Percentiles rank a stretch among this genome's conserved stretches.
Conservation (phyloP, 2,113 vertebrate species). For the Zapornia atra region DNA sequence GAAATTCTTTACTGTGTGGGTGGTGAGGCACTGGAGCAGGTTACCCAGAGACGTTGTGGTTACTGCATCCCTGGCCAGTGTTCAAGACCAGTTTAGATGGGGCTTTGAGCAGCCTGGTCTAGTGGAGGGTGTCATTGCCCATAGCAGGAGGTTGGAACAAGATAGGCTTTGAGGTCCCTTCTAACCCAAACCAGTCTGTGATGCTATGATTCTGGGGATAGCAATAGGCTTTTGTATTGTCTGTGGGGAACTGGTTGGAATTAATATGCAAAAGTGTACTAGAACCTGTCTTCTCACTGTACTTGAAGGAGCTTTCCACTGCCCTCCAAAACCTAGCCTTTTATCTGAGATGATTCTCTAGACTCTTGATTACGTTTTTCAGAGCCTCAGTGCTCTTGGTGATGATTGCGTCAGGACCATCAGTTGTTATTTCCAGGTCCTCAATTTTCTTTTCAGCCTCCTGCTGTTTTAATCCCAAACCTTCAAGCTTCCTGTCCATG, state of each 20-base stretch:
- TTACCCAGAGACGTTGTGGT: too few relatives aligned
- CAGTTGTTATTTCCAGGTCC: conserved; percentile 44
- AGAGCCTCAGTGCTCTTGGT: conserved; percentile 1
- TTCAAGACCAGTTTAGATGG: too few relatives aligned
- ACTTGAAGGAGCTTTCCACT: not conserved
- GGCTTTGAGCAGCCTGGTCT: too few relatives aligned
- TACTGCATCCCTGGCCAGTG: too few relatives aligned
- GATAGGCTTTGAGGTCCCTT: too few relatives aligned
- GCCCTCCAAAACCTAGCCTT: not conserved
- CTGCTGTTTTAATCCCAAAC: conserved; percentile 51
- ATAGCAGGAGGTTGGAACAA: too few relatives aligned
- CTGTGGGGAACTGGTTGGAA: not conserved
- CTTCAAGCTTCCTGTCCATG: conserved; percentile 54
- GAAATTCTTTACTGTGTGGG: too few relatives aligned
- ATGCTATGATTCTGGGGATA: not conserved
- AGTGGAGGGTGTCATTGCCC: too few relatives aligned
- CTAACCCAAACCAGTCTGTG: too few relatives aligned
- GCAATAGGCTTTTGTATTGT: not conserved
- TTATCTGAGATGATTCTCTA: conserved; percentile 21
- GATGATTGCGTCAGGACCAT: conserved; percentile 34
- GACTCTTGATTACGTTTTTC: conserved; percentile 23
- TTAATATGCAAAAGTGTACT: not conserved
- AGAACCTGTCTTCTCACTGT: not conserved
- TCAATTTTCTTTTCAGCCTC: conserved; percentile 61
- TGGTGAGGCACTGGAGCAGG: too few relatives aligned